Evolutionary conservation across 2,888 invertebrate species (phyloP), one percentile per base, ranked within the genome.

Genomic region (Thymelicus acteon): DNA sequence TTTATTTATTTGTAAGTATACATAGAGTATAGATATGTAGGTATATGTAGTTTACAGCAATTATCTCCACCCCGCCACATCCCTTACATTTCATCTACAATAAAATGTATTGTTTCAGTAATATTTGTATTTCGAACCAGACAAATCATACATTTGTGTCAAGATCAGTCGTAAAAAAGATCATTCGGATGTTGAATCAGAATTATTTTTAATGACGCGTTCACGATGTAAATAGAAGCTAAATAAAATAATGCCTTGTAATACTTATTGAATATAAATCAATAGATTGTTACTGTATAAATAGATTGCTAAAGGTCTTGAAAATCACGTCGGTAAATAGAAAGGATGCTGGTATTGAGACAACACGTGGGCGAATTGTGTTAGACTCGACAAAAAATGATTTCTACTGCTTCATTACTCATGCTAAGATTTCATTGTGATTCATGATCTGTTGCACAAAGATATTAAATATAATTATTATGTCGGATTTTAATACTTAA

Each of bases 301-400:
- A 47, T 40, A 4, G 60, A 60, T 67, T 8, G 19, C 19, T 49
- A 62, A 62, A 70, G 69, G 69, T 69, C 63, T 69, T 54, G 31
- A 57, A 58, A 69, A 47, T 69, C 69, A 69, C 69, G 60, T 70
- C 44, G 52, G 39, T 63, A 49, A 57, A 64, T 60, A 58, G 69
- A 70, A 70, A 70, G 69, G 63, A 63, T 63, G 60, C 24, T 49
- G 37, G 19, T 62, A 69, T 64, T 61, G 61, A 68, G 54, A 52
- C 24, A 19, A 54, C 60, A 68, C 68, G 68, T 68, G 62, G 68
- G 68, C 57, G 68, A 47, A 61, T 37, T 57, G 57, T 54, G 15
- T 67, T 61, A 37, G 47, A 54, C 40, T 37, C 47, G n/a, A 44
- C 54, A 62, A 68, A 57, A 57, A 68, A 44, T 19, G 13, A 47